phyloP scores from a whole-genome alignment of 1,140 invertebrate species.

The Nasonia giraulti region DNA sequence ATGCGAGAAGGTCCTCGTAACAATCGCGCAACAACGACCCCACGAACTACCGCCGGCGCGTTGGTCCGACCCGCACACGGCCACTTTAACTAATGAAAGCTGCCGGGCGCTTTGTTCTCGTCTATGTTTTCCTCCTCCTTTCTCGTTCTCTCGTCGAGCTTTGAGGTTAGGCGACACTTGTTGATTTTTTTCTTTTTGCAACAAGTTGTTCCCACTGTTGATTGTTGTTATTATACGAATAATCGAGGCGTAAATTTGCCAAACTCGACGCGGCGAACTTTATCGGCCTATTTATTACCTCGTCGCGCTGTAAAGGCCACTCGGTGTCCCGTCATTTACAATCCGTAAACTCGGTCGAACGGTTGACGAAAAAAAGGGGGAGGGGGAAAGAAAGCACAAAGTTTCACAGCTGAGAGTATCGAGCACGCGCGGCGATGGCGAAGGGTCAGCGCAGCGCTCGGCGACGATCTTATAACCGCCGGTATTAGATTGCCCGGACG shows the following conservation, averaged over 20 bases:
- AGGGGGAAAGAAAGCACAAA: not conserved
- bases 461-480: conserved; percentile 26
- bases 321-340: not conserved
- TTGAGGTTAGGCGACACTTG: conserved; percentile 15
- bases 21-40: conserved; percentile 17
- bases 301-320: not conserved
- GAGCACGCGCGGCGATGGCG: not conserved
- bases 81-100: conserved; percentile 41
- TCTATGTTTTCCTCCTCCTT: not conserved
- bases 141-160: not conserved
- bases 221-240: not conserved
- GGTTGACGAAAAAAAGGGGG: not conserved
- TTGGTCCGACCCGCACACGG: not conserved
- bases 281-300: not conserved
- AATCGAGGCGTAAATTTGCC: not conserved
- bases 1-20: conserved; percentile 26
- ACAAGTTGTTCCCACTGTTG: not conserved
- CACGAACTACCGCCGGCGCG: not conserved
- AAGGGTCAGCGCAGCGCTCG: not conserved
- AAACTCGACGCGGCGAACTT: not conserved
- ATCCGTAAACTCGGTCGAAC: not conserved
- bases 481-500: conserved; percentile 41
- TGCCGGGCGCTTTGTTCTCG: not conserved
- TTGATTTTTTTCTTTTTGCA: conserved; percentile 23
- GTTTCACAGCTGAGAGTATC: not conserved